Percentiles rank a stretch among this genome's conserved stretches.
Evolutionary conservation across 2,113 vertebrate species (phyloP).

Genomic region (Crotalus viridis): DNA sequence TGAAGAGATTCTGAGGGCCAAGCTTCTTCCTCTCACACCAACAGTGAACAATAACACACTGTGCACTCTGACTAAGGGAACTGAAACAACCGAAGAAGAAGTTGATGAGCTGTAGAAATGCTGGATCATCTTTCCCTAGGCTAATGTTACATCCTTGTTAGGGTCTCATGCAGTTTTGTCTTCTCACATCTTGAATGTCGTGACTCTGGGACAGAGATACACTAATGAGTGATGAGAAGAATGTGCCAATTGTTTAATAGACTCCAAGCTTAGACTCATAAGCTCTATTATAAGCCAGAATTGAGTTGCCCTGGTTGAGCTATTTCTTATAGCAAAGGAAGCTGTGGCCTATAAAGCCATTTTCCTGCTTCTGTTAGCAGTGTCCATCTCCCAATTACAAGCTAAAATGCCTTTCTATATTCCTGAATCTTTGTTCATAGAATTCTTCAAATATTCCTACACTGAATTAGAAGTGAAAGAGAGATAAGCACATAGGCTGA

Average conservation of each 20-base stretch:
- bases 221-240: background rate
- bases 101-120: background rate
- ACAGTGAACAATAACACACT: background rate
- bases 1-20: background rate
- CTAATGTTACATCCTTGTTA: background rate
- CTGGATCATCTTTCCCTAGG: background rate
- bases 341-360: slow-evolving; percentile 54
- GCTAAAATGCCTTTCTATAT: slow-evolving; percentile 48
- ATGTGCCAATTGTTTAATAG: background rate
- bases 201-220: slow-evolving; percentile 10
- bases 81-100: background rate
- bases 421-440: slow-evolving; percentile 58
- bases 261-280: slow-evolving; percentile 9
- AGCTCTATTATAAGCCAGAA: background rate
- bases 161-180: background rate
- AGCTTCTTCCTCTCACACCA: background rate
- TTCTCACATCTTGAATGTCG: background rate
- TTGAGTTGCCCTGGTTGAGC: slow-evolving; percentile 38
- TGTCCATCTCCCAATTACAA: slow-evolving; percentile 53
- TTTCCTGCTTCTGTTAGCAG: slow-evolving; percentile 63
- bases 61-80: background rate
- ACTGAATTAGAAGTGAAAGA: slow-evolving; percentile 62
- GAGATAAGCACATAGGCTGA: slow-evolving; percentile 58
- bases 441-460: slow-evolving; percentile 65
- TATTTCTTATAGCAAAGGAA: slow-evolving; percentile 43